These are phyloP conservation scores for Aptenodytes forsteri DNA, from an alignment of 2,113 vertebrate genomes.

Conservation along the genomic window DNA sequence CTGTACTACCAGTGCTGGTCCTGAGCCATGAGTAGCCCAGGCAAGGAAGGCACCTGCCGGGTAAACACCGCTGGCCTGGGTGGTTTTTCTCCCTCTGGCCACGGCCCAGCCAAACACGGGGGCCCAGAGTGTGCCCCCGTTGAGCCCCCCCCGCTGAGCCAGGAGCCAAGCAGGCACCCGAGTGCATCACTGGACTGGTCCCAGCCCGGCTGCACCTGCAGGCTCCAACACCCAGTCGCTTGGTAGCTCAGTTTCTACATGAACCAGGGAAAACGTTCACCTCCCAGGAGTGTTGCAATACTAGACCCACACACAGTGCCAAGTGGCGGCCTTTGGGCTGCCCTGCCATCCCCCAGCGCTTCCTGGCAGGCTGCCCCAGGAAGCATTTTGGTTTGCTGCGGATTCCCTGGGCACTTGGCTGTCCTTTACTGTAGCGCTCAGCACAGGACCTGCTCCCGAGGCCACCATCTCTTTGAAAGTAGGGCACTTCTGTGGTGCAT, in stretches of 20 bases:
- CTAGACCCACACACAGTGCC: not conserved
- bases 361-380: not conserved
- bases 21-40: not conserved
- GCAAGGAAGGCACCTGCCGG: accelerated
- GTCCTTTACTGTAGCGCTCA: not conserved
- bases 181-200: too few species aligned
- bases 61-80: not conserved
- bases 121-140: accelerated
- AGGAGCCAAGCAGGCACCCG: not conserved
- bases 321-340: not conserved
- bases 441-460: not conserved
- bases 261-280: not conserved
- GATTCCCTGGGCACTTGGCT: not conserved
- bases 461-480: not conserved
- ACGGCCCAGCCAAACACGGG: not conserved
- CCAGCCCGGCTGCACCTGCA: not conserved
- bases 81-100: not conserved
- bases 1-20: too few species aligned
- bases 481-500: not conserved
- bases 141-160: not conserved
- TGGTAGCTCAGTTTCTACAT: not conserved
- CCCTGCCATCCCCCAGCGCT: not conserved
- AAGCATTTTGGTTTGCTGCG: not conserved
- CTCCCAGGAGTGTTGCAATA: not conserved
- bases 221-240: accelerated